Evolutionary conservation across 2,113 vertebrate species (phyloP).

Genomic region (Oxyura jamaicensis): DNA sequence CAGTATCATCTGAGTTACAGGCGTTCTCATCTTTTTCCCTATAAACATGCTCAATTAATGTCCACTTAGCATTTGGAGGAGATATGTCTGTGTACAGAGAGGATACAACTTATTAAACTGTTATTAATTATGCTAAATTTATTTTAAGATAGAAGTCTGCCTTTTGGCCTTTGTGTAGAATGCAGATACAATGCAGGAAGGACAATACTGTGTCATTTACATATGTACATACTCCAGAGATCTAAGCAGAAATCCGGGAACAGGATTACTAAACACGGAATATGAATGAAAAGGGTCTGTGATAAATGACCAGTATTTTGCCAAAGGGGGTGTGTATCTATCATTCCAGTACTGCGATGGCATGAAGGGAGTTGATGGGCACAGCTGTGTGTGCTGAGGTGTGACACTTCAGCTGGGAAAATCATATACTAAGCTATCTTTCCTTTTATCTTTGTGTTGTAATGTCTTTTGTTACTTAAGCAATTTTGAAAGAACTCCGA

Average conservation of each 20-base stretch:
- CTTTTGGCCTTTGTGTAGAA: background rate
- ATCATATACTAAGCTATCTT: background rate
- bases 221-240: background rate
- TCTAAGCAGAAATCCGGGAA: background rate
- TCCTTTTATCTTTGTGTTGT: background rate
- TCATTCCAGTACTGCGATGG: fast-evolving
- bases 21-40: background rate
- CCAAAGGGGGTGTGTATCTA: background rate
- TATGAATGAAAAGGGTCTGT: background rate
- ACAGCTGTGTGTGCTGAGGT: background rate
- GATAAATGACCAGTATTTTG: background rate
- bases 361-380: background rate
- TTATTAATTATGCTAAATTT: background rate
- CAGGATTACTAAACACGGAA: background rate
- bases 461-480: conserved; percentile 11
- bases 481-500: conserved; percentile 2
- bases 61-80: background rate
- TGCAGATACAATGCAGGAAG: background rate
- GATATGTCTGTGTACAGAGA: background rate
- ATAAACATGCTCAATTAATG: background rate
- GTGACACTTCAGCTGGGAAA: conserved; percentile 33
- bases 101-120: background rate
- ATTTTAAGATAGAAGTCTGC: background rate
- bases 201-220: background rate
- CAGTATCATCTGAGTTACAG: background rate